Percentiles rank a stretch among this genome's conserved stretches.
Evolutionary conservation across 2,797 vertebrate genomes (phyloP).

Genomic region (Sebastes melanostomus): DNA sequence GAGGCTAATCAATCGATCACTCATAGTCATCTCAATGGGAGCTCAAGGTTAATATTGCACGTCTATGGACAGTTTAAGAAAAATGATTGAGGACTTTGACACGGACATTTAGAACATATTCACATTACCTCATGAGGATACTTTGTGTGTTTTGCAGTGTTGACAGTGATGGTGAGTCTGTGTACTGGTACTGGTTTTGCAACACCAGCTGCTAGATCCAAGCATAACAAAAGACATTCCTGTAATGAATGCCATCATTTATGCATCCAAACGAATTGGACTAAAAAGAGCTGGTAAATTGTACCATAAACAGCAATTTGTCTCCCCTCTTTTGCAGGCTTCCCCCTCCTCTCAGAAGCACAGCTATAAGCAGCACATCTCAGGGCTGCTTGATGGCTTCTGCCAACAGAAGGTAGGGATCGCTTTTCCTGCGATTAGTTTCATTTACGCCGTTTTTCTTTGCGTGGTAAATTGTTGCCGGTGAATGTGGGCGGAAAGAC

Average conservation of each 20-base stretch:
- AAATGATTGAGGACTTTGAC: slow-evolving; percentile 49
- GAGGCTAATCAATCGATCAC: slow-evolving; percentile 57
- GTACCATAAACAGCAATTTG: slow-evolving; percentile 51
- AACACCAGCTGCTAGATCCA: slow-evolving; percentile 53
- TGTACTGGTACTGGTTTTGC: slow-evolving; percentile 43
- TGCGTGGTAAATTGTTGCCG: slow-evolving; percentile 62
- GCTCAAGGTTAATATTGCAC: slow-evolving; percentile 61
- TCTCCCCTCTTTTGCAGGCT: slow-evolving; percentile 25
- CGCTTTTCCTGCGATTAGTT: slow-evolving; percentile 74
- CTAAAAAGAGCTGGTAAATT: slow-evolving; percentile 57
- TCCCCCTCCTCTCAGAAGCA: slow-evolving; percentile 29
- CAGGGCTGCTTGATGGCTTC: slow-evolving; percentile 60
- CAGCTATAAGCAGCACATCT: slow-evolving; percentile 34
- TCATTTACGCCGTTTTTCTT: slow-evolving; percentile 69
- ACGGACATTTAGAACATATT: neutral
- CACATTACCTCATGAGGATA: neutral
- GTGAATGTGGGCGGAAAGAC: slow-evolving; percentile 62
- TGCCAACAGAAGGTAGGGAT: slow-evolving; percentile 65
- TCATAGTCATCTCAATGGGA: slow-evolving; percentile 22
- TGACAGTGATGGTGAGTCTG: neutral
- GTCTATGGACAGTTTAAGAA: slow-evolving; percentile 36
- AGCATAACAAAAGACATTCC: slow-evolving; percentile 58
- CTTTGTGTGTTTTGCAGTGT: neutral
- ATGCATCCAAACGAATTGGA: slow-evolving; percentile 55
- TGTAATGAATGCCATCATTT: slow-evolving; percentile 63